Evolutionary conservation across 2,113 vertebrate species (phyloP), one percentile per base, ranked within the genome.

Genomic region (Amazona guildingii): DNA sequence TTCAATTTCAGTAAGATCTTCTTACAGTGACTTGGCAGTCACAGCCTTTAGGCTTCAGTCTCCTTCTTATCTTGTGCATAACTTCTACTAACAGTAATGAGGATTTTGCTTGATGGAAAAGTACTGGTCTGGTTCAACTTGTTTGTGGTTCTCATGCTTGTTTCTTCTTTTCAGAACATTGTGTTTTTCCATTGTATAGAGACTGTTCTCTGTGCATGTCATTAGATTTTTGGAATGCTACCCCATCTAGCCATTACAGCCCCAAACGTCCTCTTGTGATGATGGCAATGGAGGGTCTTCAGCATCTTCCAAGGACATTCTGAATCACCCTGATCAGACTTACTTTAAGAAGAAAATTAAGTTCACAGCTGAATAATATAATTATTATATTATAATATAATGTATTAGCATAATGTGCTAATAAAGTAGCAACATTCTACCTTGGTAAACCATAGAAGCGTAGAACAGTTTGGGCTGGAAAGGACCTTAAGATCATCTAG

Each of bases 161-260:
- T 37, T 43, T 92, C 87, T 88, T 95, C 90, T 90, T 95, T 95
- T 77, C 49, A 83, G 72, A 76, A 96, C 90, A 77, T 13, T 17
- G 24, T 89, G 25, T 6, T 43, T 81, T 91, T 59, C 10, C 39
- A 57, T 83, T 57, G 69, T 68, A 39, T 52, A 43, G 63, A 52
- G 68, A 68, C 15, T 23, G 10, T 66, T 84, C 24, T 52, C 27
- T 17, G 14, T n/a, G 66, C 8, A 0, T 16, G 23, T 61, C 6
- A 16, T 52, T 12, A 46, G 55, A 3, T 33, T 82, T 79, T 79
- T 62, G 57, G 11, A 73, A 10, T 44, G 24, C 55, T 83, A 16
- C 13, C 35, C 49, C 27, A 12, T 15, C 15, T 51, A 46, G 24
- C 35, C 28, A 6, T 62, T 72, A 49, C 46, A 80, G 33, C 57